These are phyloP conservation scores for Genyomyrus donnyi DNA, from an alignment of 2,113 vertebrate genomes.

Conservation along the genomic window DNA sequence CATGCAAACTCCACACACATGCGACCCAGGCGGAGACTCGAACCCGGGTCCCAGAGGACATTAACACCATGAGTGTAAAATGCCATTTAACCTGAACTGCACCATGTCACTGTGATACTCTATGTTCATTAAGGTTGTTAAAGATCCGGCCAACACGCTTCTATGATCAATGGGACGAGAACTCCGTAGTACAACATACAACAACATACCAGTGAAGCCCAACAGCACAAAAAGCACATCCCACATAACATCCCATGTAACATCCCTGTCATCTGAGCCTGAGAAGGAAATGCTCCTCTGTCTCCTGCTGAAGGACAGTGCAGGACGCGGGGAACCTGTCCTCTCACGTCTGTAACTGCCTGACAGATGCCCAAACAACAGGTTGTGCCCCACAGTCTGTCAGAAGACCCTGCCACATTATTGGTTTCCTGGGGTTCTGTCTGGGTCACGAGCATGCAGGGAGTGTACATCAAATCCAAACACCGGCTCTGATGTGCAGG, in stretches of 20 bases:
- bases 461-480: neutral
- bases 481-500: neutral
- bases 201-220: neutral
- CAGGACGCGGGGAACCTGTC: neutral
- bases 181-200: no score
- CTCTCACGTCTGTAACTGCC: neutral
- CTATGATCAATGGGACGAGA: neutral
- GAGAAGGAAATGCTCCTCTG: neutral
- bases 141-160: neutral
- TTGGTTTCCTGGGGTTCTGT: neutral
- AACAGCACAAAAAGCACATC: neutral
- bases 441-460: neutral
- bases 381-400: neutral
- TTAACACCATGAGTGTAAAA: neutral
- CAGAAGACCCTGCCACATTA: neutral
- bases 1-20: no score
- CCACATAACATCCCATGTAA: neutral
- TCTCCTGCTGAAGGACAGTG: neutral
- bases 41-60: neutral
- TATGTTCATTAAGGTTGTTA: neutral
- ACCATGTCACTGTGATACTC: neutral
- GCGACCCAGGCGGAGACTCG: no score
- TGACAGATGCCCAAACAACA: conserved; percentile 3
- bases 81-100: neutral
- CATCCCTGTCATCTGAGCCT: neutral